Evolutionary conservation across 2,113 vertebrate genomes (phyloP), one percentile per base, ranked within the genome.

Genomic region (Mirza zaza): DNA sequence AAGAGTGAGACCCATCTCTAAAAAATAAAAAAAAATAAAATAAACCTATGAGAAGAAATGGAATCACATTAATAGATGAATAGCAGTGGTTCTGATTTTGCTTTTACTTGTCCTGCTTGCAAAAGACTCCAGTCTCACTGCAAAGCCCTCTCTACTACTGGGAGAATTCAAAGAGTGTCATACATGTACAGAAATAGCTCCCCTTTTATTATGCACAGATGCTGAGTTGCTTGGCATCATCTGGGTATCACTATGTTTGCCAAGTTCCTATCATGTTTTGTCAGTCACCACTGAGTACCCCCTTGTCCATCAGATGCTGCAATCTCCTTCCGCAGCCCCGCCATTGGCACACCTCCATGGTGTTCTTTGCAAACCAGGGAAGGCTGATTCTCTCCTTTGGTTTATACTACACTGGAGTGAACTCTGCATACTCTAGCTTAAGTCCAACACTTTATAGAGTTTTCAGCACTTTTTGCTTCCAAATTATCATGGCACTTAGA

Each of bases 201-300:
- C 13, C 94, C 32, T 57, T 87, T 84, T 61, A 68, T 75, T 80
- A 36, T 59, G 50, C 75, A 80, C 71, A 93, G 83, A 87, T 91
- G 86, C 79, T 57, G 50, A 93, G 48, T 50, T 65, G 9, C 36
- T 91, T 89, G 82, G 61, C 73, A 79, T 93, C 90, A 48, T 91
- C 36, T 79, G 21, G 52, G 42, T 86, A 34, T 63, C 87, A 25
- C 12, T 57, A 7, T 42, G 5, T 65, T 17, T 87, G 87, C 92
- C 83, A 97, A 82, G 79, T 65, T 91, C 23, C 57, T 52, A 18
- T 75, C 73, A 59, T 65, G 50, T 91, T 79, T 75, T 90, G 73
- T 97, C 94, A 91, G 55, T 94, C 48, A 86, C 68, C 39, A 36
- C 68, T 52, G 20, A 61, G 29, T 39, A 45, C 36, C 63, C 79